phyloP scores from a whole-genome alignment of 2,113 vertebrate species.

The Lagopus leucura region DNA sequence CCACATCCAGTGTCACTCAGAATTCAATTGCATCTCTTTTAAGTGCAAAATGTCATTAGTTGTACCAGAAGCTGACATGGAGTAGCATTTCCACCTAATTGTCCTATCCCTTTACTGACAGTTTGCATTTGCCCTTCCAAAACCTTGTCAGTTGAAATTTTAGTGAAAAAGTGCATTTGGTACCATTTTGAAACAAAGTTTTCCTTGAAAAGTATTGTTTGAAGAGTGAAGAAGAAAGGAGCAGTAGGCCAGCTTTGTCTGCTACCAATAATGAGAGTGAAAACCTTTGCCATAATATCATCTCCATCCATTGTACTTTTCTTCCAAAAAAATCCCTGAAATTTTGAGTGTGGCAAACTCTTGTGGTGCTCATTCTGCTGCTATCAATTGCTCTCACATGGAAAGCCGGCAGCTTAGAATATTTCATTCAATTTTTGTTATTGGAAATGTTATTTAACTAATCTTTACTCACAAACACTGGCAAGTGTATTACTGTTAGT shows the following conservation, averaged over 20 bases:
- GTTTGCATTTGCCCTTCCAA: constrained; percentile 46
- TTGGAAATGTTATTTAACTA: background rate
- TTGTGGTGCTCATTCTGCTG: background rate
- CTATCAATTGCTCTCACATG: background rate
- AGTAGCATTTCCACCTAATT: constrained; percentile 62
- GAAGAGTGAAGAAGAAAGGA: background rate
- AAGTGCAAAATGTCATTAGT: constrained; percentile 71
- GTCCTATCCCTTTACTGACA: constrained; percentile 64
- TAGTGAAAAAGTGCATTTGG: constrained; percentile 53
- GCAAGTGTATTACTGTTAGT: background rate
- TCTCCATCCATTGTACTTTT: background rate
- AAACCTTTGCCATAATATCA: background rate
- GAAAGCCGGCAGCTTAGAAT: background rate
- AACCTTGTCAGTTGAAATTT: constrained; percentile 64
- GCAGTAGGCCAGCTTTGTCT: background rate
- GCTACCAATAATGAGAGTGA: background rate
- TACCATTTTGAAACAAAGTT: constrained; percentile 48
- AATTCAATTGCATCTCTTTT: constrained; percentile 63
- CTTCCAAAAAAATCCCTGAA: background rate
- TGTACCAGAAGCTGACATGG: constrained; percentile 62
- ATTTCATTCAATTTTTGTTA: background rate
- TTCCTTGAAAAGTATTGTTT: constrained; percentile 32
- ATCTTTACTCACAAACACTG: background rate
- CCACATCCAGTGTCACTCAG: constrained; percentile 37
- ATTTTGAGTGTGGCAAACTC: background rate